Evolutionary conservation across 2,888 invertebrate genomes (phyloP), one percentile per base, ranked within the genome.

Genomic region (Aphelenchoides bicaudatus): DNA sequence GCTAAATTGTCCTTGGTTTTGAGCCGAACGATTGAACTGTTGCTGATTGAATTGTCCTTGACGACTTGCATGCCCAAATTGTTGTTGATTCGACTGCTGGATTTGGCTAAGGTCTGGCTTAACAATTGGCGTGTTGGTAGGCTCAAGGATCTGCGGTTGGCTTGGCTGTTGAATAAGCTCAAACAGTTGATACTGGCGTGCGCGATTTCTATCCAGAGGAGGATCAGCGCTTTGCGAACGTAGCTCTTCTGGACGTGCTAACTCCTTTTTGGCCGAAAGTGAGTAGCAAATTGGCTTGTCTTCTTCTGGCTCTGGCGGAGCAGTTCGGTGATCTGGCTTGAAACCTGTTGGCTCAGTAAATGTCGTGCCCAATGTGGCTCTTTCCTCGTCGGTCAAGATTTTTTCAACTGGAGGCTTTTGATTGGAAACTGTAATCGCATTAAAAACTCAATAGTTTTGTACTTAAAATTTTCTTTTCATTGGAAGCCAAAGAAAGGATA

Each of bases 401-500:
- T 16, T 13, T 5, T 51, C 19, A 23, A 39, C 16, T 30, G 31
- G 13, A 13, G 8, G 8, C 51, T 39, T 50, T 39, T 3, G n/a
- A 13, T 53, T n/a, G 21, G 13, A 2, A 2, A 28, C 13, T 52
- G 30, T 39, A 30, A 16, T 34, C 39, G 39, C 16, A 49, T 13
- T 27, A 49, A 25, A 38, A 25, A 8, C 1, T 34, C 16, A 34
- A 21, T 16, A 37, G 10, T 25, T 49, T 37, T 16, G 10, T 16
- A 13, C 49, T 3, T 28, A 13, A 13, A 0, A 19, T 30, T 30
- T 47, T 39, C 49, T 29, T 10, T 65, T 73, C 34, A 63, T 61
- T 2, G 60, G 56, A 46, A 70, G 59, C 39, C 71, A 70, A 55
- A 73, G 73, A 55, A 77, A 77, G 19, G 76, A 73, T 10, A 77